Evolutionary conservation across 2,888 invertebrate genomes (phyloP).

Genomic region (Drosophila prolongata): DNA sequence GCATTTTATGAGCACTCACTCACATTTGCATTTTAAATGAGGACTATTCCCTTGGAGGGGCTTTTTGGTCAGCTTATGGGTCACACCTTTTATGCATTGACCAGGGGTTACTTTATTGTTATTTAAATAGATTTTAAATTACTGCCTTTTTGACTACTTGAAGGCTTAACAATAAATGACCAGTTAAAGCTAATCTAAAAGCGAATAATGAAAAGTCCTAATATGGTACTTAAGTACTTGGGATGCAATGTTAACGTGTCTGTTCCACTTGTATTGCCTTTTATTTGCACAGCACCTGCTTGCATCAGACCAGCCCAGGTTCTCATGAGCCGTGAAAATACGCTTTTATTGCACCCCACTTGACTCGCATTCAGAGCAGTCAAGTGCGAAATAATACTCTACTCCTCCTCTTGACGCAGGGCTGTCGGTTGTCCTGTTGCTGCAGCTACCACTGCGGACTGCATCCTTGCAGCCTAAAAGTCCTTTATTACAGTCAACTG

Average conservation of each 20-base stretch:
- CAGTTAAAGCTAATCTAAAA: slow-evolving; percentile 4
- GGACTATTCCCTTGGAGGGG: slow-evolving; percentile 30
- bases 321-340: slow-evolving; percentile 12
- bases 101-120: slow-evolving; percentile 67
- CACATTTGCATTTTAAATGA: slow-evolving; percentile 77
- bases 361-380: slow-evolving; percentile 57
- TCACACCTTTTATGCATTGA: slow-evolving; percentile 55
- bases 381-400: slow-evolving; percentile 67
- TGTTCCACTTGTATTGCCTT: slow-evolving; percentile 18
- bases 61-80: slow-evolving; percentile 56
- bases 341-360: slow-evolving; percentile 48
- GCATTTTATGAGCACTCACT: slow-evolving; percentile 58
- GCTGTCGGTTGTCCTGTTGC: slow-evolving; percentile 6
- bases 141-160: slow-evolving; percentile 17
- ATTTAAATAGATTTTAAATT: slow-evolving; percentile 59
- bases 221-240: slow-evolving; percentile 30
- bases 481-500: slow-evolving; percentile 82
- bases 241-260: slow-evolving; percentile 25
- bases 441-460: slow-evolving; percentile 25
- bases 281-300: slow-evolving; percentile 46
- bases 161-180: slow-evolving; percentile 7
- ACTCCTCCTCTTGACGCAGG: slow-evolving; percentile 14
- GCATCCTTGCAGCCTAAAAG: slow-evolving; percentile 68
- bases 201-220: not conserved
- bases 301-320: slow-evolving; percentile 14